Evolutionary conservation across 92 coral and sea anemone genomes (phyloP).

Genomic region (Heliopora coerulea): DNA sequence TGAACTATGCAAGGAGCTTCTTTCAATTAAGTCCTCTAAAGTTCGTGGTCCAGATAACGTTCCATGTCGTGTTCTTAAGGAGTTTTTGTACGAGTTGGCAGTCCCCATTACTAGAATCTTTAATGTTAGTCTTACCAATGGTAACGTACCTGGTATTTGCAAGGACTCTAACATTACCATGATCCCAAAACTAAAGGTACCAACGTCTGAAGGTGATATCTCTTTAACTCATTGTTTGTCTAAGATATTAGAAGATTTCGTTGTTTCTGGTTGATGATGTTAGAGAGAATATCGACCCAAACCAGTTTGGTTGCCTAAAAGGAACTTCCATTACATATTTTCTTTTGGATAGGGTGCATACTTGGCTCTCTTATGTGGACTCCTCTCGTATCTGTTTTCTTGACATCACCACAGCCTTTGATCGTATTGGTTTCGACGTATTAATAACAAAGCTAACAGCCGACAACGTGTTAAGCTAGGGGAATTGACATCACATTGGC

Average conservation of each 20-base stretch:
- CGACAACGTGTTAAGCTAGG: conserved; percentile 28
- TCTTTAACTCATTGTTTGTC: neutral
- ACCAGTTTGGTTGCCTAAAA: conserved; percentile 35
- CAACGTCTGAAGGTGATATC: neutral
- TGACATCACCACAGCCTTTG: too few relatives aligned
- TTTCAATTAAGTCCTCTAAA: neutral
- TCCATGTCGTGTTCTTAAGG: neutral
- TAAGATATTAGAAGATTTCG: conserved; percentile 7
- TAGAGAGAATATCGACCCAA: conserved; percentile 10
- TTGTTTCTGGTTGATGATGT: conserved; percentile 18
- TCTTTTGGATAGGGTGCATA: conserved; percentile 21
- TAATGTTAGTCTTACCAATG: neutral
- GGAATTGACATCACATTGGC: conserved; percentile 23
- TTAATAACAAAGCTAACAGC: too few relatives aligned
- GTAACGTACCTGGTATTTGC: neutral
- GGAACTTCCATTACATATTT: conserved; percentile 32
- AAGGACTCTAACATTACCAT: neutral
- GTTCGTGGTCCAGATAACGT: neutral
- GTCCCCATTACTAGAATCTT: neutral
- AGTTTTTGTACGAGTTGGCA: conserved; percentile 5
- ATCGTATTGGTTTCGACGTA: too few relatives aligned
- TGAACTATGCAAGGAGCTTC: neutral
- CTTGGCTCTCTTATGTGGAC: too few relatives aligned
- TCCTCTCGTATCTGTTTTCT: too few relatives aligned
- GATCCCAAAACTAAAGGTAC: neutral